A percentile compares a stretch with the other conserved stretches of the same genome.
These are phyloP conservation scores for Cyrtonyx montezumae DNA, from an alignment of 2,113 vertebrate genomes.

Conservation along the genomic window DNA sequence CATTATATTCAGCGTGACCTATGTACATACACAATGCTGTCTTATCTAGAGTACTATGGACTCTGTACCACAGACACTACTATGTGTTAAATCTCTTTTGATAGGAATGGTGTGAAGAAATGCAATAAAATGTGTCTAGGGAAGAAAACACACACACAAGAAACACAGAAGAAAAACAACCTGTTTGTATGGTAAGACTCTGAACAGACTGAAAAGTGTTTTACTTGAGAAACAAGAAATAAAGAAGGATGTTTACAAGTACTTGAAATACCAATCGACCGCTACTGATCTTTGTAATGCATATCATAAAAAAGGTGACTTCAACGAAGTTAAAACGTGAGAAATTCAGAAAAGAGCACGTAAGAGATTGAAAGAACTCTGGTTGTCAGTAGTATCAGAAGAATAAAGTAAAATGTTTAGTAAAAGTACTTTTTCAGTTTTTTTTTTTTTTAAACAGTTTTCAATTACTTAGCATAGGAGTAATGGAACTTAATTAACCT, in stretches of 20 bases:
- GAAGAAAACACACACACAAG: accelerated
- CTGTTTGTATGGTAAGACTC: background rate
- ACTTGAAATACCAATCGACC: background rate
- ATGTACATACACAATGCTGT: background rate
- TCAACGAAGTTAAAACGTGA: background rate
- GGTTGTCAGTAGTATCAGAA: background rate
- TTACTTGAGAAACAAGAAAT: background rate
- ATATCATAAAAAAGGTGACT: background rate
- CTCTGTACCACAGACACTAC: background rate
- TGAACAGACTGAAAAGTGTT: background rate
- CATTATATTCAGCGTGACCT: background rate
- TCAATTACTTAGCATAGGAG: background rate
- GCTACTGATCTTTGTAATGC: background rate
- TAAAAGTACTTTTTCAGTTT: background rate
- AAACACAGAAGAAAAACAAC: background rate
- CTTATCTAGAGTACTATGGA: background rate
- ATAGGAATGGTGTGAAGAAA: background rate
- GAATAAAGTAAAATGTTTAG: background rate
- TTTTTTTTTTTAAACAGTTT: background rate
- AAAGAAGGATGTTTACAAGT: background rate
- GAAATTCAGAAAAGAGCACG: background rate
- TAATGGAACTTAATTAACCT: background rate
- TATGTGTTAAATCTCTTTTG: background rate
- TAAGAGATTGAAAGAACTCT: background rate
- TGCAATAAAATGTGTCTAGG: background rate